These are phyloP conservation scores for Ostrea denselamellosa DNA, from an alignment of 1,140 invertebrate genomes.

Conservation along the genomic window DNA sequence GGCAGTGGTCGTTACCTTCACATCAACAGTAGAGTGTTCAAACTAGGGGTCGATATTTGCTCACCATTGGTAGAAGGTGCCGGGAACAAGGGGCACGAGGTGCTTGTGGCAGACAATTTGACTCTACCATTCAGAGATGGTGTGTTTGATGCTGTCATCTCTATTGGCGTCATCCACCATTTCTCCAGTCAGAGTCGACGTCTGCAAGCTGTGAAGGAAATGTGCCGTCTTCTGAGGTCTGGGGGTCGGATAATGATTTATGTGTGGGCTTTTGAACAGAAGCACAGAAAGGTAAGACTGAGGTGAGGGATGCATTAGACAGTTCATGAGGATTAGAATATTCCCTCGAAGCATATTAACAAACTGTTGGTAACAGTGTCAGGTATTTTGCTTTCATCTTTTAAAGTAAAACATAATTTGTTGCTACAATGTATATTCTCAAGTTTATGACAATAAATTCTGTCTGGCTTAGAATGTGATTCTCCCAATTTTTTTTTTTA, in stretches of 20 bases:
- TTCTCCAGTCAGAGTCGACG: slow-evolving; percentile 93
- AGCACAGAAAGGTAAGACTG: slow-evolving; percentile 86
- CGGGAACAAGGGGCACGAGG: slow-evolving; percentile 89
- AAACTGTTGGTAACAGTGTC: no score
- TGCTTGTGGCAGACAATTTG: slow-evolving; percentile 89
- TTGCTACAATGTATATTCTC: no score
- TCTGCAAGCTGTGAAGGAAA: slow-evolving; percentile 90
- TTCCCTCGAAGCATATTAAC: no score
- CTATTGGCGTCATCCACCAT: slow-evolving; percentile 97
- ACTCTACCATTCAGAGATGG: slow-evolving; percentile 94
- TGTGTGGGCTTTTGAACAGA: slow-evolving; percentile 98
- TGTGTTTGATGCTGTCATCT: slow-evolving; percentile 95
- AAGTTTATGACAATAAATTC: no score
- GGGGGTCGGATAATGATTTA: slow-evolving; percentile 95
- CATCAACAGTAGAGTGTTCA: slow-evolving; percentile 91
- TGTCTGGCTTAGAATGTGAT: no score
- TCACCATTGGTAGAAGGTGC: slow-evolving; percentile 88
- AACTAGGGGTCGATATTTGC: slow-evolving; percentile 93
- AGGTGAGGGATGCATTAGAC: no score
- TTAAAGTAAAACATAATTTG: no score
- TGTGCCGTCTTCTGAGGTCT: slow-evolving; percentile 91
- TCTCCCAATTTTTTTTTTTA: no score
- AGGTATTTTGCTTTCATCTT: no score
- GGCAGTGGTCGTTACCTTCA: slow-evolving; percentile 95
- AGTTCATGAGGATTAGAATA: no score